Conservation (phyloP, 2,797 vertebrate genomes). For the Poecilia velifera region DNA sequence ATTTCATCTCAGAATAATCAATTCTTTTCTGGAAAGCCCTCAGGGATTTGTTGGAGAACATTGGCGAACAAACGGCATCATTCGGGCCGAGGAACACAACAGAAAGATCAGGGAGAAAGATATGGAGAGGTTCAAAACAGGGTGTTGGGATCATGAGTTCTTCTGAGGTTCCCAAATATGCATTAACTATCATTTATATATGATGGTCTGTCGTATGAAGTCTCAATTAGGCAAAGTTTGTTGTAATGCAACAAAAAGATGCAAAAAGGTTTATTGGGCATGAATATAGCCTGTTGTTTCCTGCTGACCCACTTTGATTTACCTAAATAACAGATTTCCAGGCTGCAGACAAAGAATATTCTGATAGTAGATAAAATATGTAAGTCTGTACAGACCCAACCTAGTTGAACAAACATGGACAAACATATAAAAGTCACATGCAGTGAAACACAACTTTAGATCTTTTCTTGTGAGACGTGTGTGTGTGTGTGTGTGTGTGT, state of each 20-base stretch:
- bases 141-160: not conserved
- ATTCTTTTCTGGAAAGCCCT: not conserved
- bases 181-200: not conserved
- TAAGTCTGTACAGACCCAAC: not conserved
- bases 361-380: constrained; percentile 40
- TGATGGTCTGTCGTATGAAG: not conserved
- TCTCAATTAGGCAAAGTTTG: not conserved
- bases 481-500: no score
- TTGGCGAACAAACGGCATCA: not conserved
- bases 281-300: not conserved
- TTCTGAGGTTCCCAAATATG: not conserved
- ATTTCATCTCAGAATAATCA: not conserved
- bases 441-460: not conserved
- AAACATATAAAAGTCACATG: constrained; percentile 20
- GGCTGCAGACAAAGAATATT: not conserved
- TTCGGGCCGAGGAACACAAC: not conserved
- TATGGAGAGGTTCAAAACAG: not conserved
- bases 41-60: not conserved
- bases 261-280: not conserved
- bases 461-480: not conserved
- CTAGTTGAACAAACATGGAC: not conserved
- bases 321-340: constrained; percentile 11
- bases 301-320: not conserved
- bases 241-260: not conserved
- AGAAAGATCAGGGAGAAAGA: not conserved